Base-by-base conservation (phyloP, 2,113 vertebrate species). In the Petroica traversi region DNA sequence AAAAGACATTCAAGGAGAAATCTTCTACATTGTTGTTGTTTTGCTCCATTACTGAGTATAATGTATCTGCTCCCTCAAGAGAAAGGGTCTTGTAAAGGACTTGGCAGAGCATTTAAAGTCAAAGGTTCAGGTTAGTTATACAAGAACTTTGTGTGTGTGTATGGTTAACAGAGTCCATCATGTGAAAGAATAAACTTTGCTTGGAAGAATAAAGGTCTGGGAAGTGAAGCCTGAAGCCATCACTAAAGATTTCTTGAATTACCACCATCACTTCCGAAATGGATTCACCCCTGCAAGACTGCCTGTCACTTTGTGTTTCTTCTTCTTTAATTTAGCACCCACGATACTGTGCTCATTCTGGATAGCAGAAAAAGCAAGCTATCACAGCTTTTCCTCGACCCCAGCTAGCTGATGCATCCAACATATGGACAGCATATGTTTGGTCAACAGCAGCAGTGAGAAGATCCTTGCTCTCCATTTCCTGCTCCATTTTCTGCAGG, bases 201-300 rank as follows among this genome's bases (percentile, higher is more conserved):
- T 95, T 98, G 69, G 84, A 84, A 84, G 97, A 97, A 95, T 95
- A 98, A 98, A 98, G 98, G 96, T 98, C 98, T 97, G 91, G 69
- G 95, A 97, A 98, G 46, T 62, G 92, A 94, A 95, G 97, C 97
- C 82, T 97, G 91, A 98, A 95, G 34, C 1, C 7, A 63, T 22
- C 28, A 34, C 58, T 93, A 73, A 92, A 94, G 43, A 80, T 26
- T 94, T 81, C 62, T 62, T 90, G 72, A 78, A 72, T 89, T 91
- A 83, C 73, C 93, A 90, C 85, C 80, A 74, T 38, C 8, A 24
- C 36, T 85, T 79, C 92, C 66, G 45, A 85, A 75, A 85, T 20
- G 48, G 33, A 40, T 89, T 73, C 48, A 83, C 52, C 58, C 69
- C 88, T 57, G 81, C 78, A 8, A 31, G 52, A 19, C 38, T 79